Base-by-base conservation (phyloP, 1,140 invertebrate species). In the Bradysia coprophila region DNA sequence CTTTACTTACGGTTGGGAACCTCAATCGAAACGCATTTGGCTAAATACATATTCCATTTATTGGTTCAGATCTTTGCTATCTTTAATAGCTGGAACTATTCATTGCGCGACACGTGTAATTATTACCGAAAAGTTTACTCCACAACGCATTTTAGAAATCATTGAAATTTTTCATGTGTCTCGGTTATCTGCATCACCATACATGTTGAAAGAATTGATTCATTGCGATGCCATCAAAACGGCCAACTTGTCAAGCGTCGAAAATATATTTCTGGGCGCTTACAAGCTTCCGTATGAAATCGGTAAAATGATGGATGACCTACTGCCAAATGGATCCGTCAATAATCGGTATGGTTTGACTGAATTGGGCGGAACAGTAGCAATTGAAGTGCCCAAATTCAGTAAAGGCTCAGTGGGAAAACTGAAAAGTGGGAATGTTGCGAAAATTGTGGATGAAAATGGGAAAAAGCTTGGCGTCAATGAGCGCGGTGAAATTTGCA, bases 371-470 rank as follows among this genome's bases (percentile, higher is more conserved):
- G 34, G 36, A 18, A 4, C n/a, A 15, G 8, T 19, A 15, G 15
- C 6, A 4, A 15, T 39, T 19, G 16, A 34, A 22, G 11, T 16
- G 19, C 20, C n/a, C 5, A 13, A 20, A 8, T 18, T 16, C 21
- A 10, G n/a, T 16, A n/a, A 9, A 5, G 23, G 18, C 22, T 37
- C 39, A 18, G 40, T 41, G 19, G 43, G 43, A 38, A 28, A 41
- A 20, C 20, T 53, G 4, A 49, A 45, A 13, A 38, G 46, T n/a
- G 52, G 52, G 41, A 20, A 55, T 1, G 46, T 48, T 1, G 48
- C 59, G 4, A 68, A 68, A 57, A 62, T 67, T 6, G 46, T 61
- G 0, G 57, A 61, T 33, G 57, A 60, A 21, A 49, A 54, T 21
- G 58, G 57, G 0, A 51, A 50, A 4, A 50, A 51, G 44, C 34